Evolutionary conservation across 2,113 vertebrate species (phyloP).

Genomic region (Thunnus maccoyii): DNA sequence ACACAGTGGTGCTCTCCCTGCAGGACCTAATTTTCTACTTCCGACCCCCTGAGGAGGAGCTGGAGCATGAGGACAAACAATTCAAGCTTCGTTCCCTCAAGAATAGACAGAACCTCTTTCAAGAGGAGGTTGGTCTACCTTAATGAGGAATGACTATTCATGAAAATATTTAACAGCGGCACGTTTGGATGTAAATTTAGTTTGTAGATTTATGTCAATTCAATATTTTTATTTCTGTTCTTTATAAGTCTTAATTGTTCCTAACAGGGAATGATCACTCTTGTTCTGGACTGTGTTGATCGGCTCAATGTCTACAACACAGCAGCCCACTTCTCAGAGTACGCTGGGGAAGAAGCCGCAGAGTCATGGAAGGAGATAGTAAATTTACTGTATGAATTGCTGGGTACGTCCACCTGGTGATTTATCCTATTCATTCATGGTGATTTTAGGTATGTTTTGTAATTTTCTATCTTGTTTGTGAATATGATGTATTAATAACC

Average conservation of each 20-base stretch:
- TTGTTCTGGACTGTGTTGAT: slow-evolving; percentile 93
- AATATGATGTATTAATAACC: not conserved
- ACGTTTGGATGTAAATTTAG: not conserved
- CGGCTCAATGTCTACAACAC: slow-evolving; percentile 94
- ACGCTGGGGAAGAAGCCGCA: slow-evolving; percentile 92
- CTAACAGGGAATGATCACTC: slow-evolving; percentile 91
- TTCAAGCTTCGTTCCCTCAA: slow-evolving; percentile 92
- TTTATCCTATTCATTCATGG: not conserved
- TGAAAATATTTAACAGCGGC: not conserved
- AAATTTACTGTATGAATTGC: slow-evolving; percentile 92
- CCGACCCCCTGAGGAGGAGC: slow-evolving; percentile 91
- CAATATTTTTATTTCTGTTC: not conserved
- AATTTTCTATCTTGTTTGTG: not conserved
- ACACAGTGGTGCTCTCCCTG: slow-evolving; percentile 89
- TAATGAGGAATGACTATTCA: not conserved
- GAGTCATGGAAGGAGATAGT: slow-evolving; percentile 97
- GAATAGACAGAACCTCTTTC: slow-evolving; percentile 94
- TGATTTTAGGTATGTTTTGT: not conserved
- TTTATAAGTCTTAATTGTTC: not conserved
- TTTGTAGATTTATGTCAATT: slow-evolving; percentile 3
- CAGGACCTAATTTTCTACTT: slow-evolving; percentile 95
- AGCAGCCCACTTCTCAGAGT: slow-evolving; percentile 93
- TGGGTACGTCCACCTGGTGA: slow-evolving; percentile 82
- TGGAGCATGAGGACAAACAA: slow-evolving; percentile 94
- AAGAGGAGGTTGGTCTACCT: slow-evolving; percentile 88